These are phyloP conservation scores for Clytia hemisphaerica DNA, from an alignment of 30 jellyfish, hydroid and myxozoan genomes.

Conservation along the genomic window DNA sequence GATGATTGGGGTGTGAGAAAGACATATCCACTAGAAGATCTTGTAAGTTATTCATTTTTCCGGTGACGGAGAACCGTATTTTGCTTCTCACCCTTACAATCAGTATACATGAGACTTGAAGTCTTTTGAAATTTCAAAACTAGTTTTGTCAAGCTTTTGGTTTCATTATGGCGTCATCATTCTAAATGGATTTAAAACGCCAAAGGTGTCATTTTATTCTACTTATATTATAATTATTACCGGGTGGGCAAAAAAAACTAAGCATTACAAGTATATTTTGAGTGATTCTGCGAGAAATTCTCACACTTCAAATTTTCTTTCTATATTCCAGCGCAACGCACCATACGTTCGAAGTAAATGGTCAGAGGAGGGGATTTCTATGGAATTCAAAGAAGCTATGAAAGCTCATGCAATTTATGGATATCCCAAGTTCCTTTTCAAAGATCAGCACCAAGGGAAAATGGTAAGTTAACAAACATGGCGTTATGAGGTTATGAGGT, in stretches of 20 bases:
- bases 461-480: constrained; percentile 34
- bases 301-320: too few relatives aligned
- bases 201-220: too few relatives aligned
- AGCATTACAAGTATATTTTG: too few relatives aligned
- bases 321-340: constrained; percentile 54
- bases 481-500: background rate
- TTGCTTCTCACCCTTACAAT: too few relatives aligned
- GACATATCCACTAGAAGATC: constrained; percentile 43
- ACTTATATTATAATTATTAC: too few relatives aligned
- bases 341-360: constrained; percentile 66
- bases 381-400: constrained; percentile 84
- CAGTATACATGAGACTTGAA: too few relatives aligned
- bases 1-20: constrained; percentile 15
- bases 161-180: background rate
- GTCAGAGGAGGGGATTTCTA: constrained; percentile 87
- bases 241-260: too few relatives aligned
- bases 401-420: constrained; percentile 78
- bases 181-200: too few relatives aligned
- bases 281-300: too few relatives aligned
- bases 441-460: constrained; percentile 60
- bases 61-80: too few relatives aligned
- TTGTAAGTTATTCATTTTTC: constrained; percentile 47
- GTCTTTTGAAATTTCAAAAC: background rate
- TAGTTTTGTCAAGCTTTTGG: background rate
- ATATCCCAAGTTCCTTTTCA: constrained; percentile 68